Conservation (phyloP, 2,113 vertebrate genomes). For the Daboia siamensis region DNA sequence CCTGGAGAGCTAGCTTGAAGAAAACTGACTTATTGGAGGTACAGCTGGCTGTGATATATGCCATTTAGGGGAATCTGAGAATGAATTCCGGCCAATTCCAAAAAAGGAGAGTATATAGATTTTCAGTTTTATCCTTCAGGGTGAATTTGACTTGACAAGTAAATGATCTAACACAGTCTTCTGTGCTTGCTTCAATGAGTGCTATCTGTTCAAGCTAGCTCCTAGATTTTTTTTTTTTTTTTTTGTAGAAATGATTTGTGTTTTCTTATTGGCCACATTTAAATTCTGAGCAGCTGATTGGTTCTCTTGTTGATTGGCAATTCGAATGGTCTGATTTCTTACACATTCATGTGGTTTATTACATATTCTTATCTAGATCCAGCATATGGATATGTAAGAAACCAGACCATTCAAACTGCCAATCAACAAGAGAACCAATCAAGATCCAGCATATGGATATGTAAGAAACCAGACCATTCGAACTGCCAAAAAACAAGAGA, state of each 20-base stretch:
- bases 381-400: no score
- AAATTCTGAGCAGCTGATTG: no score
- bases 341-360: no score
- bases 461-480: no score
- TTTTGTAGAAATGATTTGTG: not conserved
- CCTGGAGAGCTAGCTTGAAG: not conserved
- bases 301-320: no score
- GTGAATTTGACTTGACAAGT: not conserved
- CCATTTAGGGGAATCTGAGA: not conserved
- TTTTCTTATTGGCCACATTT: not conserved
- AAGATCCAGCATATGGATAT: no score
- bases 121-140: not conserved
- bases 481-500: no score
- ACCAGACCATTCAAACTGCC: no score
- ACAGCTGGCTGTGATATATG: not conserved
- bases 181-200: not conserved
- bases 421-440: no score
- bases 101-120: not conserved
- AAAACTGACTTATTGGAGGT: not conserved
- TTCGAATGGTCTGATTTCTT: no score
- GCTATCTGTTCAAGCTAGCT: not conserved
- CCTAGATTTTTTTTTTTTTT: no score
- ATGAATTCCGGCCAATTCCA: not conserved
- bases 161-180: not conserved
- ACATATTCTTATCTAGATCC: no score